Base-by-base conservation (phyloP, 2,113 vertebrate species). In the Tympanuchus pallidicinctus region DNA sequence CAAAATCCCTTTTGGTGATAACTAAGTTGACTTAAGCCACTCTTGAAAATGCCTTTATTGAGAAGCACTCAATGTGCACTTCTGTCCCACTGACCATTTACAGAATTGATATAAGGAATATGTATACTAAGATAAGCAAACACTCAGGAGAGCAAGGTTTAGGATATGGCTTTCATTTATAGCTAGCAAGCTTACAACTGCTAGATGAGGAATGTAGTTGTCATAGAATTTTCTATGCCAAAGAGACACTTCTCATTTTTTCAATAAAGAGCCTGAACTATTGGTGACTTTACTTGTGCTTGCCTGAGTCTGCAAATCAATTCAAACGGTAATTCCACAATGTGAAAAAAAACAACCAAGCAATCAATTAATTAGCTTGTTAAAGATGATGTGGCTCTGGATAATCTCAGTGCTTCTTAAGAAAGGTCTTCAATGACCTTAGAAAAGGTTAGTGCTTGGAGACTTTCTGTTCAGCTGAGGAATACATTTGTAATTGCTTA, bases 251-350 rank as follows among this genome's bases (percentile, higher is more conserved):
- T 75, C 19, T 13, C 42, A 85, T 19, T 1, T 60, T 75, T 81
- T 71, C 24, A 38, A 47, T 72, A 43, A 81, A 87, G 28, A 60
- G 32, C 14, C 63, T 75, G 16, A 84, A 43, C 16, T 45, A 5
- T 34, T 13, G 14, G 27, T 64, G 8, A 15, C 8, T 78, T 75
- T 34, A 24, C 8, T 34, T 1, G 3, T 72, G 36, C 10, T 19
- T 6, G 71, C 66, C 9, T 0, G 0, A 74, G 13, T 4, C 28
- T 40, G 57, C 1, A 1, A 50, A 79, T 40, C 21, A 20, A 38
- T 19, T 82, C 54, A 69, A 50, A 73, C 24, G 12, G 3, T 64
- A 89, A 67, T 88, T 88, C 16, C 12, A 42, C 24, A 45, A 5
- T 0, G 1, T 13, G 27, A 52, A 34, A 13, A 15, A 87, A 81